phyloP scores from a whole-genome alignment of 1,140 invertebrate genomes.

The Eriocheir sinensis region DNA sequence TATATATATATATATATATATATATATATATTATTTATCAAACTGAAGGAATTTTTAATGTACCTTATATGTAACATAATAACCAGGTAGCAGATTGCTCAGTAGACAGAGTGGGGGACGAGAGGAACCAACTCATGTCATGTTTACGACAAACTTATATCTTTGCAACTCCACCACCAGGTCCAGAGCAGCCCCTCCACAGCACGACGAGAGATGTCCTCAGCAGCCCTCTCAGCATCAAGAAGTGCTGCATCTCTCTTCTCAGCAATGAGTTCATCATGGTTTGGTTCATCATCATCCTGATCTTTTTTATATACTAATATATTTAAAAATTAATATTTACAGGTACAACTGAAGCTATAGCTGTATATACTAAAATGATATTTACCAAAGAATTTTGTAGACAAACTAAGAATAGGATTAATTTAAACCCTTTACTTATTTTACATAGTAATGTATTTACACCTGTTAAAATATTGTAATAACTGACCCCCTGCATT shows the following conservation, averaged over 20 bases:
- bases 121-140: neutral
- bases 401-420: too few species aligned
- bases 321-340: neutral
- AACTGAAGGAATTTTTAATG: too few species aligned
- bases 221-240: slow-evolving; percentile 62
- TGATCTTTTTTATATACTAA: neutral
- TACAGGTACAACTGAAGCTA: neutral
- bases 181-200: slow-evolving; percentile 58
- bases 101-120: neutral
- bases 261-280: slow-evolving; percentile 79
- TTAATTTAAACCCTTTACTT: too few species aligned
- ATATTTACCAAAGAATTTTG: too few species aligned
- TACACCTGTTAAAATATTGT: too few species aligned
- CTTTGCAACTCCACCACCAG: neutral
- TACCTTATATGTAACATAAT: too few species aligned
- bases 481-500: too few species aligned
- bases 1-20: too few species aligned
- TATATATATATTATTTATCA: too few species aligned
- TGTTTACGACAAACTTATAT: neutral
- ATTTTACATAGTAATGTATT: too few species aligned
- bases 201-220: slow-evolving; percentile 59
- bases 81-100: too few species aligned
- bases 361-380: too few species aligned
- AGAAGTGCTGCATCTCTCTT: slow-evolving; percentile 77
- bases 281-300: slow-evolving; percentile 77